These are phyloP conservation scores for Microcebus jonahi DNA, from an alignment of 2,113 vertebrate species.

Conservation along the genomic window DNA sequence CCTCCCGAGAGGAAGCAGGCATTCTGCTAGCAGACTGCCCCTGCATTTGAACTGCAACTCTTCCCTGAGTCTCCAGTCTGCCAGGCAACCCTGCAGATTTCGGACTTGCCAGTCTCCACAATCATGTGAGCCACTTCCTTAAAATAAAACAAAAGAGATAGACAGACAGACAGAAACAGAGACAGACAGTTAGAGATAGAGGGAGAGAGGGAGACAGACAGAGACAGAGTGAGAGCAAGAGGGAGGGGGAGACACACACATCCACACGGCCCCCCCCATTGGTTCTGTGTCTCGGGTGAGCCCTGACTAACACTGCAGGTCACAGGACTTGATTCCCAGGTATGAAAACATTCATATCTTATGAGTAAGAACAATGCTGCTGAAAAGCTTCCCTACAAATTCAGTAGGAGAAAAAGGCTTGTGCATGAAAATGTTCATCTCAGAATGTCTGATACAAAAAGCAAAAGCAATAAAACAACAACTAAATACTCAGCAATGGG, in stretches of 20 bases:
- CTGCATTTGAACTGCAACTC: neutral
- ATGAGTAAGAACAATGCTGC: neutral
- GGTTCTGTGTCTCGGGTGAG: neutral
- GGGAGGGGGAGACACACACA: neutral
- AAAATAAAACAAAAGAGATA: neutral
- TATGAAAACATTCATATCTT: neutral
- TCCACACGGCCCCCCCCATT: neutral
- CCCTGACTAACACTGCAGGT: neutral
- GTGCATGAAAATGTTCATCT: neutral
- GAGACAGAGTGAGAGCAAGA: neutral
- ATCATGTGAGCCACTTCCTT: neutral
- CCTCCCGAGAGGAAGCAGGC: neutral
- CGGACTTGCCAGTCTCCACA: neutral
- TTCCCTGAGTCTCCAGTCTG: neutral
- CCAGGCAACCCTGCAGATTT: neutral
- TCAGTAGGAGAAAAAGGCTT: neutral
- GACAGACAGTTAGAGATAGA: neutral
- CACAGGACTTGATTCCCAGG: neutral
- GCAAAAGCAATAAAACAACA: neutral
- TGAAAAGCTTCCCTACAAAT: neutral
- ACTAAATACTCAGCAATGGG: neutral
- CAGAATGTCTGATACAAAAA: neutral
- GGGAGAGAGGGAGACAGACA: neutral
- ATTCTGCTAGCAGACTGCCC: neutral
- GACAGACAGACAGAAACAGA: neutral